These are phyloP conservation scores for Corythornis vintsioides DNA, from an alignment of 2,113 vertebrate genomes.

Conservation along the genomic window DNA sequence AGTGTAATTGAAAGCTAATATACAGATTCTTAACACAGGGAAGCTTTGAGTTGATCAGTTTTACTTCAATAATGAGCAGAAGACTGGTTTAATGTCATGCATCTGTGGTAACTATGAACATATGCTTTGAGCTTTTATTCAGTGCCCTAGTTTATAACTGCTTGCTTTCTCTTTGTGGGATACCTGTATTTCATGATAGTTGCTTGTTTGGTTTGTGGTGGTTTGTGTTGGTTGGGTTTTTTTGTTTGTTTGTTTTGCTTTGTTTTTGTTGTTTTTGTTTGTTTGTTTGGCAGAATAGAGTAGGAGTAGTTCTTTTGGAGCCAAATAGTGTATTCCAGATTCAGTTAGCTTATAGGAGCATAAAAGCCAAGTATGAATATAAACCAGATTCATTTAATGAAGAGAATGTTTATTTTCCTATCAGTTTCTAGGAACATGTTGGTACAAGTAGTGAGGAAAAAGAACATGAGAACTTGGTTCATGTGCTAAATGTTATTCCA, in stretches of 20 bases:
- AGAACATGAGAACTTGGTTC: neutral
- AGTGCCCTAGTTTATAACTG: neutral
- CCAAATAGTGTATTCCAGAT: neutral
- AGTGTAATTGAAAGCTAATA: neutral
- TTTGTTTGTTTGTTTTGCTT: too few species aligned
- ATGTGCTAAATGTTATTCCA: neutral
- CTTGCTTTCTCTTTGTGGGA: neutral
- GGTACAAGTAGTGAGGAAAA: neutral
- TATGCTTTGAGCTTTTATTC: neutral
- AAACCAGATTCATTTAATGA: neutral
- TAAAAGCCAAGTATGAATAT: neutral
- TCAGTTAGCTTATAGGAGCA: neutral
- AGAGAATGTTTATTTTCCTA: neutral
- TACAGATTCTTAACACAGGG: neutral
- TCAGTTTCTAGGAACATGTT: neutral
- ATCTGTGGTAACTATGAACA: rapidly evolving
- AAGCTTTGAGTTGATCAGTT: neutral
- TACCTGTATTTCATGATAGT: neutral
- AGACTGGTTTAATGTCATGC: neutral
- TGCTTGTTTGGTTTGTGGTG: too few species aligned
- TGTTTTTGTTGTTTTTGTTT: neutral
- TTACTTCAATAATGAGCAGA: neutral
- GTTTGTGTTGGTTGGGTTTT: too few species aligned
- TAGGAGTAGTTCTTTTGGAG: neutral
- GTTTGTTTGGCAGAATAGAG: neutral